A percentile compares a stretch with the other conserved stretches of the same genome.
Evolutionary conservation across 2,797 vertebrate species (phyloP).

Genomic region (Amniataba percoides): DNA sequence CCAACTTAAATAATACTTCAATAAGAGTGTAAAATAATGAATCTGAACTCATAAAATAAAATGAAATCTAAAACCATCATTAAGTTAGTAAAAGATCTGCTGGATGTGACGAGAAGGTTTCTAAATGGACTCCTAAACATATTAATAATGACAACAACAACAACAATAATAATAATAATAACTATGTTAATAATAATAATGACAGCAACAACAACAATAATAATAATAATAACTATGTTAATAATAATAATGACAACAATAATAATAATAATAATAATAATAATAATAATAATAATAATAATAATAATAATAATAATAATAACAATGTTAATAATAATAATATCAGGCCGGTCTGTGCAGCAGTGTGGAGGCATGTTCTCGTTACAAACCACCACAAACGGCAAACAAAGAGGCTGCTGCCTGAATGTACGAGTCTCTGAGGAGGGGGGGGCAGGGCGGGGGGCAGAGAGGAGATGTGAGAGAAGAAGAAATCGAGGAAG

Average conservation of each 20-base stretch:
- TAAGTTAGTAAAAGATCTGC: neutral
- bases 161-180: neutral
- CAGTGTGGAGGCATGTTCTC: constrained; percentile 32
- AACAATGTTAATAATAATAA: neutral
- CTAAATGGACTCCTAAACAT: no score
- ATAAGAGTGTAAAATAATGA: no score
- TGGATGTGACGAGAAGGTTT: no score
- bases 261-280: neutral
- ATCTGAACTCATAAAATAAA: neutral
- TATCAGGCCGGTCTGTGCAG: neutral
- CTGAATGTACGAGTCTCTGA: constrained; percentile 29
- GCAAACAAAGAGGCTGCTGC: constrained; percentile 59
- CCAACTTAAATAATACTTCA: neutral
- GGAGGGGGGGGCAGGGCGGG: neutral
- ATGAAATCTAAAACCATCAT: neutral
- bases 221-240: neutral
- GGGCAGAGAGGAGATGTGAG: constrained; percentile 26
- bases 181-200: no score
- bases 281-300: no score
- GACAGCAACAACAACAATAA: no score
- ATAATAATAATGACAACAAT: no score
- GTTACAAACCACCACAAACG: constrained; percentile 37
- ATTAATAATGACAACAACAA: neutral
- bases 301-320: neutral
- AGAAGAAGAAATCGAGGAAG: constrained; percentile 36